Evolutionary conservation across 2,113 vertebrate species (phyloP).

Genomic region (Muntiacus muntjak): DNA sequence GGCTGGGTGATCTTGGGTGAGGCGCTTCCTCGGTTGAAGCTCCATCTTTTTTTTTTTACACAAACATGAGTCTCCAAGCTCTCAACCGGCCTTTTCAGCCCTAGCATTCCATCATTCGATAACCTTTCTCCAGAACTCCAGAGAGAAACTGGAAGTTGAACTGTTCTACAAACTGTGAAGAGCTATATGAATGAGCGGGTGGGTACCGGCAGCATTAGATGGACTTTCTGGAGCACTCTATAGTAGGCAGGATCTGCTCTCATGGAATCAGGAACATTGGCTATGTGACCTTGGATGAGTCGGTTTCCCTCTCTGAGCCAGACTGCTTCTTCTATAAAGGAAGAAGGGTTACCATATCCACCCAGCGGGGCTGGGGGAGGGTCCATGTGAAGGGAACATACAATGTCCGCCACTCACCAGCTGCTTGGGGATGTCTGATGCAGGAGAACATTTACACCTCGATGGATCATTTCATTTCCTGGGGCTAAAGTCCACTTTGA

Average conservation of each 20-base stretch:
- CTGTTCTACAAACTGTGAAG: background rate
- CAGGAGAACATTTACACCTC: background rate
- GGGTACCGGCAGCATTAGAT: background rate
- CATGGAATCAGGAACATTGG: background rate
- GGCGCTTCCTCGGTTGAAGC: rapidly evolving
- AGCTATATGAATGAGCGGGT: background rate
- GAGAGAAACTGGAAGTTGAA: background rate
- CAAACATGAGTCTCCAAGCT: background rate
- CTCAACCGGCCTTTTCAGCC: background rate
- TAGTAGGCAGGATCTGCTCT: background rate
- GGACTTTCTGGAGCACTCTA: background rate
- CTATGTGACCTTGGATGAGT: background rate
- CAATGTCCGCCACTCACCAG: rapidly evolving
- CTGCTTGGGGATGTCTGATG: background rate
- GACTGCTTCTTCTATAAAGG: background rate
- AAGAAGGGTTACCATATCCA: background rate
- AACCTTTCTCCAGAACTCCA: background rate
- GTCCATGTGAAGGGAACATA: background rate
- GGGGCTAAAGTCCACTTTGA: background rate
- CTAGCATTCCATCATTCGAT: background rate
- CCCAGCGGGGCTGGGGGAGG: background rate
- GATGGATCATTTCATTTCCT: background rate
- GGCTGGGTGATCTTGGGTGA: background rate
- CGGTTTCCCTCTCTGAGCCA: background rate
- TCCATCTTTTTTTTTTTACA: background rate